phyloP scores from a whole-genome alignment of 2,797 vertebrate species.

The Cheracebus regulus region DNA sequence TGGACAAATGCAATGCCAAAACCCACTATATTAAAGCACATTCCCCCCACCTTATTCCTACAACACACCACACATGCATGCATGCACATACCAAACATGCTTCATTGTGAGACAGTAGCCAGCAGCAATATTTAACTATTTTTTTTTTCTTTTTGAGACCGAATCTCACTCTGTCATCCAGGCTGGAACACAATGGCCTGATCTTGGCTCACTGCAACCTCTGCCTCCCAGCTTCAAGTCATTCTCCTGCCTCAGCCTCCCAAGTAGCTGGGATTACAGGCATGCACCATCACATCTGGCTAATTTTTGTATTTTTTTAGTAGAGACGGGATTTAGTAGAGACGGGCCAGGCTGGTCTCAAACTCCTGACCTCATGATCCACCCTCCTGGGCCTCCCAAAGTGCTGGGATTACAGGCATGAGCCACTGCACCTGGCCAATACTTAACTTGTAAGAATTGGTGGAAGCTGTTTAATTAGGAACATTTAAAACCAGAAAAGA shows the following conservation, averaged over 20 bases:
- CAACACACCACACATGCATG: not conserved
- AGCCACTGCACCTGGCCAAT: not conserved
- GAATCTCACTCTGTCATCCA: not conserved
- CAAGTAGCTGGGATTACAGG: not conserved
- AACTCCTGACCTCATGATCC: not conserved
- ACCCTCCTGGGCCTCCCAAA: not conserved
- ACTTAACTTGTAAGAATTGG: conserved; percentile 46
- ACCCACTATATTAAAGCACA: not conserved
- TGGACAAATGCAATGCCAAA: not conserved
- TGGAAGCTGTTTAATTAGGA: conserved; percentile 47
- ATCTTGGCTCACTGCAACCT: not conserved
- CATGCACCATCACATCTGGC: not conserved
- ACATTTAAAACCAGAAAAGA: conserved; percentile 45
- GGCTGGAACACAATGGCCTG: not conserved
- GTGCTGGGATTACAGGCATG: not conserved
- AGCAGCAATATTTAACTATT: not conserved
- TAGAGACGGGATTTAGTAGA: not conserved
- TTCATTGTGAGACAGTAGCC: not conserved
- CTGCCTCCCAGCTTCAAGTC: not conserved
- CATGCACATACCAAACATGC: not conserved
- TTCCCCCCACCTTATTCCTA: accelerated
- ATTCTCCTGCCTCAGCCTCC: not conserved
- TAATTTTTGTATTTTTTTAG: not conserved
- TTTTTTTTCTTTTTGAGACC: too few species aligned
- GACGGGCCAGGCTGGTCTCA: not conserved